These are phyloP conservation scores for Xiphias gladius DNA, from an alignment of 2,113 vertebrate genomes.

Conservation along the genomic window DNA sequence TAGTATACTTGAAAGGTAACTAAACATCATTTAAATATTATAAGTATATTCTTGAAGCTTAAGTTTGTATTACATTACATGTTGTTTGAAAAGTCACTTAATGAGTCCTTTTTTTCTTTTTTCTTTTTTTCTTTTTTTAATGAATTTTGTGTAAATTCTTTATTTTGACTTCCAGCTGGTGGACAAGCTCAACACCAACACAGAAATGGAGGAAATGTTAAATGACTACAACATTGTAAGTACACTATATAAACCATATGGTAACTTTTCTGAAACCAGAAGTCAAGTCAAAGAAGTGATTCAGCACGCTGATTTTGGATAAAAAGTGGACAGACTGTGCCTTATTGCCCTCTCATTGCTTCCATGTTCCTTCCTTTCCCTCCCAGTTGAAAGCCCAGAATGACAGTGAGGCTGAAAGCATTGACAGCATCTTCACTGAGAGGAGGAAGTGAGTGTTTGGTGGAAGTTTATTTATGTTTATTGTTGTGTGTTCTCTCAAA, in stretches of 20 bases:
- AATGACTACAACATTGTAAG: conserved; percentile 92
- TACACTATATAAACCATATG: neutral
- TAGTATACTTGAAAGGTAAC: neutral
- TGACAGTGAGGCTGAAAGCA: conserved; percentile 89
- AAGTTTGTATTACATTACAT: neutral
- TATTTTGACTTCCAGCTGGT: conserved; percentile 86
- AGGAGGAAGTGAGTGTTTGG: conserved; percentile 91
- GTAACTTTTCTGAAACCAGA: neutral
- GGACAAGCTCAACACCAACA: conserved; percentile 96
- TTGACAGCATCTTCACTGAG: conserved; percentile 95
- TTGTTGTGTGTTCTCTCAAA: neutral
- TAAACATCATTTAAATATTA: neutral
- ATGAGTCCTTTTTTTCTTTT: too few relatives aligned
- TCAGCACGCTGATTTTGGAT: accelerated
- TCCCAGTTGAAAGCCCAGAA: conserved; percentile 93
- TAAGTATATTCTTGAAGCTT: neutral
- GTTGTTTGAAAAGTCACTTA: neutral
- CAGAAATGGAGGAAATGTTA: conserved; percentile 93
- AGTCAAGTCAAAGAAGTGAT: neutral
- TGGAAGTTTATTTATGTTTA: neutral
- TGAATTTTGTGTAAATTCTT: conserved; percentile 13
- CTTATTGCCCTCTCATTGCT: neutral
- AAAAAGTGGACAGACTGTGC: neutral
- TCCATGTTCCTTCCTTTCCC: neutral
- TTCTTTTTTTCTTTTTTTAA: neutral